Percentiles rank a stretch among this genome's conserved stretches.
Conservation (phyloP, 1,140 invertebrate genomes). For the Oscheius sp. region DNA sequence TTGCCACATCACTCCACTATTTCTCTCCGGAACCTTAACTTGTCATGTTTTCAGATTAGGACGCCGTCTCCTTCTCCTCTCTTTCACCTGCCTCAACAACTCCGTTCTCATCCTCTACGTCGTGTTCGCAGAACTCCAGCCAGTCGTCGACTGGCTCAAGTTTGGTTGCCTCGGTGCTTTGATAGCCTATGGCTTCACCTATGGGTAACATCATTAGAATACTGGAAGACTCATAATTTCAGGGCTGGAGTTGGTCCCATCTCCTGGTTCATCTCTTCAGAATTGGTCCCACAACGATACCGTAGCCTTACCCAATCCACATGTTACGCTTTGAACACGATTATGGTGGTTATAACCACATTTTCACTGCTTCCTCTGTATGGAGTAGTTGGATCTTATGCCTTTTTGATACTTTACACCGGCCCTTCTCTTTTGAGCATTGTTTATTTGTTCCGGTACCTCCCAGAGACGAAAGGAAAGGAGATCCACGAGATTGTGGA, state of each 20-base stretch:
- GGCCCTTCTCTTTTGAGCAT: constrained; percentile 37
- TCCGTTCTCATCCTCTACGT: constrained; percentile 42
- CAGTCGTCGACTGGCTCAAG: constrained; percentile 14
- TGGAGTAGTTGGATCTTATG: constrained; percentile 36
- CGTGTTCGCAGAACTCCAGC: constrained; percentile 38
- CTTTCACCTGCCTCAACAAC: constrained; percentile 38
- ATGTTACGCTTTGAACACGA: constrained; percentile 12
- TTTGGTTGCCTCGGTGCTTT: constrained; percentile 45
- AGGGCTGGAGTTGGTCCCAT: constrained; percentile 55
- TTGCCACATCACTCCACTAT: too few relatives aligned
- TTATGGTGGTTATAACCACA: constrained; percentile 44
- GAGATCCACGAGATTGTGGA: constrained; percentile 54
- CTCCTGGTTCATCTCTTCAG: constrained; percentile 55
- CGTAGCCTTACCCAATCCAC: constrained; percentile 17
- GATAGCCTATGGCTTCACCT: constrained; percentile 41
- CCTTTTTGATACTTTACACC: constrained; percentile 44
- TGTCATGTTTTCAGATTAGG: constrained; percentile 42
- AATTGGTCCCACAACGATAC: constrained; percentile 45
- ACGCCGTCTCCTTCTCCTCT: constrained; percentile 47
- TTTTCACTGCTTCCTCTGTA: constrained; percentile 47
- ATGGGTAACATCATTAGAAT: constrained; percentile 43
- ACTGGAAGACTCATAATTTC: constrained; percentile 33
- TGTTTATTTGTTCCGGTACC: constrained; percentile 32
- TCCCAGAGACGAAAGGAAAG: constrained; percentile 49
- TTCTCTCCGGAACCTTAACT: too few relatives aligned